A percentile compares a stretch with the other conserved stretches of the same genome.
These are phyloP conservation scores for Rhamphomyia laevipes DNA, from an alignment of 2,888 invertebrate genomes.

Conservation along the genomic window DNA sequence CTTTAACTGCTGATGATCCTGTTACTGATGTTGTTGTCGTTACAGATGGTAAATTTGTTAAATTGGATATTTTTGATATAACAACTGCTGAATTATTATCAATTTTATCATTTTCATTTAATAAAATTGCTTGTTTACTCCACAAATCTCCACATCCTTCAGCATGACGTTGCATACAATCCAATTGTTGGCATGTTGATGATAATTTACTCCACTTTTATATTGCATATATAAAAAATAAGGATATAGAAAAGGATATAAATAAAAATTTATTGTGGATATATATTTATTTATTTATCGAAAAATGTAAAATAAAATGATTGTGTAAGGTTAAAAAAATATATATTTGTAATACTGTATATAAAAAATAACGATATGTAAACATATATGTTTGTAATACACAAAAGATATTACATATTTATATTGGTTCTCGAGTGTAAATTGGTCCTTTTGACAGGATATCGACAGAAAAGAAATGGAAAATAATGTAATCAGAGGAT, in stretches of 20 bases:
- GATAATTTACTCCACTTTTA: conserved; percentile 37
- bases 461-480: no score
- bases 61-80: conserved; percentile 14
- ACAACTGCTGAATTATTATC: conserved; percentile 8
- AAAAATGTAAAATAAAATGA: no score
- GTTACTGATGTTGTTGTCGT: conserved; percentile 10
- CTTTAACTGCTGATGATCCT: conserved; percentile 3
- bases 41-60: conserved; percentile 14
- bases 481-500: no score
- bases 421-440: no score
- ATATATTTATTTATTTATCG: not conserved
- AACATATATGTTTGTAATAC: no score
- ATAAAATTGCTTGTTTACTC: conserved; percentile 35
- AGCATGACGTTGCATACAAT: conserved; percentile 37
- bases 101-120: conserved; percentile 29
- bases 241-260: conserved; percentile 12
- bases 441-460: no score
- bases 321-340: no score
- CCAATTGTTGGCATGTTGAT: conserved; percentile 17
- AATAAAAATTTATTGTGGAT: not conserved
- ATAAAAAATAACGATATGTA: no score
- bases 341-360: no score
- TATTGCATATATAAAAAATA: not conserved
- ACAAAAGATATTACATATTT: no score
- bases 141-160: conserved; percentile 37